Evolutionary conservation across 2,888 invertebrate genomes (phyloP), one percentile per base, ranked within the genome.

Genomic region (Lithophane socia): DNA sequence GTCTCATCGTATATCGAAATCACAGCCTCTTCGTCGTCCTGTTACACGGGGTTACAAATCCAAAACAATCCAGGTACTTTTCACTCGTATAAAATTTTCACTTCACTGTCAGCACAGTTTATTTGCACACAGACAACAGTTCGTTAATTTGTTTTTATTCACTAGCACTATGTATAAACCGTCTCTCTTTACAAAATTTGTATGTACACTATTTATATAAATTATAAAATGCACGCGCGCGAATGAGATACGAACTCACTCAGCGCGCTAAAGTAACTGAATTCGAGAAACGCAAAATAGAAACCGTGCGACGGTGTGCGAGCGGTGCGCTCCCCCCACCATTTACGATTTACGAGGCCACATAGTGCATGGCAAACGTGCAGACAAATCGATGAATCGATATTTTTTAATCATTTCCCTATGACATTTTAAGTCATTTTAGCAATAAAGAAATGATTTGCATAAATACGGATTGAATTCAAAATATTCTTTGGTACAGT

Each of bases 211-310:
- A 89, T 90, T 92, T 91, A 93, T 93, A 93, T 93, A 93, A 94
- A 92, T 92, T 93, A 93, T 90, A 94, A 95, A 95, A 94, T 91
- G 91, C 92, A 91, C 90, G 93, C 95, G 94, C 94, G 93, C 37
- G 37, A 93, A 92, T 91, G 93, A 93, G 91, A 92, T 82, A 82
- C 86, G 77, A 18, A 86, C 93, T 88, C 94, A 91, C 92, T 93
- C 94, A 92, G 88, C 95, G 96, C 96, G 93, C 88, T 93, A 94
- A 93, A 94, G 92, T 93, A 95, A 96, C 96, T 96, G 94, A 96
- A 94, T 92, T 93, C 91, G 93, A 94, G 95, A 95, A 96, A 96
- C 96, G 95, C 96, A 96, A 96, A 96, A 96, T 96, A 96, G 96
- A 96, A 96, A 96, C 96, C 94, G 95, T 94, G 94, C 94, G 94